A percentile compares a stretch with the other conserved stretches of the same genome.
Conservation (phyloP, 2,113 vertebrate species). For the Spilogale gracilis region DNA sequence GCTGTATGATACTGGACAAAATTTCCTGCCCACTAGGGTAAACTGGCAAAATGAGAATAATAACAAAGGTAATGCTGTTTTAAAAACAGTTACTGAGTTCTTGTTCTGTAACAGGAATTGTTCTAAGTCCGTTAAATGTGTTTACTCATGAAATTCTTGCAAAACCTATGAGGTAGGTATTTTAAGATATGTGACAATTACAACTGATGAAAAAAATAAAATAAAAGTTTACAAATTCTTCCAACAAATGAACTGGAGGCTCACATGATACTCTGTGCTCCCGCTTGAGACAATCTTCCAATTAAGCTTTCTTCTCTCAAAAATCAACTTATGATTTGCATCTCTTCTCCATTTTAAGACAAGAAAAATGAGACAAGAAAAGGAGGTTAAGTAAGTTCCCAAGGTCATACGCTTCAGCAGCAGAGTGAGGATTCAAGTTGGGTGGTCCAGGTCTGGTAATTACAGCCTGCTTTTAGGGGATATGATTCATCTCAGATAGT, state of each 20-base stretch:
- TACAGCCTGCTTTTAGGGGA: background rate
- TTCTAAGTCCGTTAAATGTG: background rate
- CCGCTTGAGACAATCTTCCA: conserved; percentile 63
- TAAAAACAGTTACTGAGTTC: background rate
- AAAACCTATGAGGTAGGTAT: background rate
- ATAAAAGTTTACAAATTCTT: conserved; percentile 44
- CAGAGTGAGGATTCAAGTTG: background rate
- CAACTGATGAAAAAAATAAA: conserved; percentile 4
- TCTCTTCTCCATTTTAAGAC: conserved; percentile 49
- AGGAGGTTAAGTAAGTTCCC: background rate
- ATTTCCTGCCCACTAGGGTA: background rate
- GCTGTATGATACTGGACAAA: background rate
- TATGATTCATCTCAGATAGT: background rate
- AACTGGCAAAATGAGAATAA: background rate
- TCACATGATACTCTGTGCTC: background rate
- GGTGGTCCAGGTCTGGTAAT: background rate
- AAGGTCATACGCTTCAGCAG: background rate
- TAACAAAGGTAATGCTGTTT: background rate
- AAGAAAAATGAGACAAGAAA: conserved; percentile 17
- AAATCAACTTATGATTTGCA: conserved; percentile 59
- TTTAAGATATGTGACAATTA: background rate
- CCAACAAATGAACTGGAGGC: conserved; percentile 35
- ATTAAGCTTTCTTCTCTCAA: conserved; percentile 61
- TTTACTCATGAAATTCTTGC: background rate
- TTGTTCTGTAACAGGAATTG: background rate